phyloP scores from a whole-genome alignment of 2,888 invertebrate genomes.

The Dryococelus australis region DNA sequence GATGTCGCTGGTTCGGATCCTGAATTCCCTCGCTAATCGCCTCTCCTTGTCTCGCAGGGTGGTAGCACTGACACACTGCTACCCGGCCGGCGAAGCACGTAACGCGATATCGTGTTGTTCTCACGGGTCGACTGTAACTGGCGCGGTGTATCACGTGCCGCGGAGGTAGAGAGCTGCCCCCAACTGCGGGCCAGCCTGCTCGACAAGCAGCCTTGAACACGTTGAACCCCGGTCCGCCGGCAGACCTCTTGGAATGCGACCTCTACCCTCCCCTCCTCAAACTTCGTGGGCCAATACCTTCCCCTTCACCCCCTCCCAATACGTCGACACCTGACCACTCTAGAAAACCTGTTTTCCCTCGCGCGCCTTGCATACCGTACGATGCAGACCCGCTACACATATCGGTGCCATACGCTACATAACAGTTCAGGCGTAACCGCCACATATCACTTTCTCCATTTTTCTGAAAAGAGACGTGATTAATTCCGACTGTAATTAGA shows the following conservation, averaged over 20 bases:
- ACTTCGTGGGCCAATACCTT: not conserved
- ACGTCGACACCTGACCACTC: slow-evolving; percentile 21
- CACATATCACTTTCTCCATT: no score
- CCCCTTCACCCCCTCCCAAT: not conserved
- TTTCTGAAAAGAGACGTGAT: no score
- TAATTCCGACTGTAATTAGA: no score
- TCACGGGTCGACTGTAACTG: no score
- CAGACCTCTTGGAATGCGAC: slow-evolving; percentile 32
- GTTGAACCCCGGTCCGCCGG: not conserved
- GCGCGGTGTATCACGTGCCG: not conserved
- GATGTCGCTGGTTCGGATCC: no score
- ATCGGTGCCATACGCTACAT: not conserved
- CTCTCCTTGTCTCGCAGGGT: no score
- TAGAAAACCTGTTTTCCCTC: slow-evolving; percentile 31
- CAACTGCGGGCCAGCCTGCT: slow-evolving; percentile 12
- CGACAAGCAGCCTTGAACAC: slow-evolving; percentile 13
- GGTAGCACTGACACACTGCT: no score
- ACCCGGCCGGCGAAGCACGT: no score
- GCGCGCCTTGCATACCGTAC: not conserved
- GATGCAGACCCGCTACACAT: not conserved
- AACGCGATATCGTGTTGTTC: no score
- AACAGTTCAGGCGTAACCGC: not conserved
- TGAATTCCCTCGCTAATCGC: no score
- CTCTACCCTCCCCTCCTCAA: not conserved
- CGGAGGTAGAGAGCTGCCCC: not conserved